Evolutionary conservation across 2,113 vertebrate genomes (phyloP), one percentile per base, ranked within the genome.

Genomic region (Trochalopteron elliotii): DNA sequence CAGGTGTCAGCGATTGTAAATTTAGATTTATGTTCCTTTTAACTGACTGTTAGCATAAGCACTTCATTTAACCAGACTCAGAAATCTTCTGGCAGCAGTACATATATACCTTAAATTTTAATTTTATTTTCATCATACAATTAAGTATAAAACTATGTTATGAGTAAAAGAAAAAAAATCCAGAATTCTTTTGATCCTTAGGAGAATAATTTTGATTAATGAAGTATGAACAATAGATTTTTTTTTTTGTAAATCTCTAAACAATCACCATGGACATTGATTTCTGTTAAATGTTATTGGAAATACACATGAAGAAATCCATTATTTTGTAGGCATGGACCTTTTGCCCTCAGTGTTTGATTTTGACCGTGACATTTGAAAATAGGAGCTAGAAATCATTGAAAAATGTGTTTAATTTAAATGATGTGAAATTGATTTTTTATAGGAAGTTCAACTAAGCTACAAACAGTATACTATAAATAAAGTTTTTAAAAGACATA

Each of bases 321-420:
- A 80, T 81, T 89, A 59, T 42, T 91, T 69, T 87, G 25, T 50
- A 76, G 42, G 10, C 20, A 77, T 37, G 23, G 31, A 28, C 27
- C 10, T 67, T 92, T 67, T 87, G 23, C 55, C 35, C 22, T 86
- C 21, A 50, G 18, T 50, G 14, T 72, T 83, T 91, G 65, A 69
- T 93, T 95, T 83, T 86, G 27, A 74, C 28, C 52, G 42, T 93
- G 93, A 83, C 87, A 93, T 90, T 95, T 96, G 63, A 44, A 95
- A 94, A 83, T 83, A 88, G 64, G 33, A 68, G 14, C 10, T 71
- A 53, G 50, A 57, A 80, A 61, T 77, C 56, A 83, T 45, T 93
- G 88, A 92, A 93, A 93, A 86, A 90, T 92, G 18, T 74, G 33
- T 87, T 90, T 91, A 57, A 94, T 91, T 85, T 91, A 88, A 95